phyloP scores from a whole-genome alignment of 2,888 invertebrate species.

The Andrena chrysosceles region DNA sequence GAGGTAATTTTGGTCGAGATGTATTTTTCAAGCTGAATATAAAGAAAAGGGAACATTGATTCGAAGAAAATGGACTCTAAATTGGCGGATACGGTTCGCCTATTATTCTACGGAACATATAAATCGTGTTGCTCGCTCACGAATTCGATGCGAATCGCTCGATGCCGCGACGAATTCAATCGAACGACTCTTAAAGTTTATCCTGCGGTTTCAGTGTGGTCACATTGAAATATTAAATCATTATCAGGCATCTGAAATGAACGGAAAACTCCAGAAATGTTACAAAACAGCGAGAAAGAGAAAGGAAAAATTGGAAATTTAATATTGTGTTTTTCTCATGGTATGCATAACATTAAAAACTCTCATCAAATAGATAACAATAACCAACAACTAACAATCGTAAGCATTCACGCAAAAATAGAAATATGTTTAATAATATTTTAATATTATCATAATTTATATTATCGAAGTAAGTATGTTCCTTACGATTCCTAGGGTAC shows the following conservation, averaged over 20 bases:
- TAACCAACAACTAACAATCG: slow-evolving; percentile 84
- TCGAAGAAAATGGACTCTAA: slow-evolving; percentile 31
- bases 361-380: slow-evolving; percentile 84
- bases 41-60: slow-evolving; percentile 48
- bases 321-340: slow-evolving; percentile 74
- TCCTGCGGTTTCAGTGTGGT: slow-evolving; percentile 47
- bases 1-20: slow-evolving; percentile 75
- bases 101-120: slow-evolving; percentile 31
- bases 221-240: slow-evolving; percentile 46
- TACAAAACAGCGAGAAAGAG: slow-evolving; percentile 41
- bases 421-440: slow-evolving; percentile 79
- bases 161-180: slow-evolving; percentile 30
- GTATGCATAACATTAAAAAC: slow-evolving; percentile 82
- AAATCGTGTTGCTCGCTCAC: slow-evolving; percentile 23
- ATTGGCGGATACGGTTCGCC: slow-evolving; percentile 12
- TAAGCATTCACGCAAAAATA: slow-evolving; percentile 84
- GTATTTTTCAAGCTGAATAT: slow-evolving; percentile 42
- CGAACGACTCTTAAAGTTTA: slow-evolving; percentile 31
- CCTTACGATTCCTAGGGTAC: slow-evolving; percentile 72
- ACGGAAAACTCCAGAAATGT: slow-evolving; percentile 64
- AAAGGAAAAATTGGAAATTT: slow-evolving; percentile 69
- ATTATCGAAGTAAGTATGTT: slow-evolving; percentile 78
- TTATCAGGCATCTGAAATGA: slow-evolving; percentile 68
- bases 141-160: slow-evolving; percentile 34
- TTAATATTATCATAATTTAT: slow-evolving; percentile 78